Conservation (phyloP, 37 sponge, comb jelly and placozoan genomes). For the Spongilla lacustris region DNA sequence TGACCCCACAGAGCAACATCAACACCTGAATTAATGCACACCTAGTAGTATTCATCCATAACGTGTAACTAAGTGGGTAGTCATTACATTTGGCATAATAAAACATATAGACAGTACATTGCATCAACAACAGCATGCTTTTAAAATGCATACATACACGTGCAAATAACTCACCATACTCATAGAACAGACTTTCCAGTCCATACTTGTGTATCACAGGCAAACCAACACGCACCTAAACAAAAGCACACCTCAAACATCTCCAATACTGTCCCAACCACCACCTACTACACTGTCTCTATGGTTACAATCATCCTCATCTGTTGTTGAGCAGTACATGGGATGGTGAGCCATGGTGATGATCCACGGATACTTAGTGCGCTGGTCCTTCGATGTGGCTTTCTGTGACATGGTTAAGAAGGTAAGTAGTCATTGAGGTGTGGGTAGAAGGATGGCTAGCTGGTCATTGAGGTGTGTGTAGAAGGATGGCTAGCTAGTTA, state of each 20-base stretch:
- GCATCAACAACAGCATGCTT: too few species aligned
- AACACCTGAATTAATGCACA: conserved; percentile 22
- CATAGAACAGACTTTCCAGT: conserved; percentile 41
- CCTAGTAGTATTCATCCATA: too few species aligned
- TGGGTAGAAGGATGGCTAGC: too few species aligned
- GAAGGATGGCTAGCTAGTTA: too few species aligned
- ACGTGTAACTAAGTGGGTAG: not conserved
- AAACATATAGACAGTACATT: too few species aligned
- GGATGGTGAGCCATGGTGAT: conserved; percentile 62
- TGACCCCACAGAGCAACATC: conserved; percentile 48
- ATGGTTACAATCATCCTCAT: conserved; percentile 56
- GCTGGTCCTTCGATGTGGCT: conserved; percentile 10
- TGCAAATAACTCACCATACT: conserved; percentile 21
- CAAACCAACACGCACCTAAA: conserved; percentile 11
- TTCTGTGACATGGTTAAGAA: not conserved
- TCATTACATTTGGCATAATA: too few species aligned
- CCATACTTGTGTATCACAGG: conserved; percentile 2
- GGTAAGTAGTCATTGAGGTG: too few species aligned
- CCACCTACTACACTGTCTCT: conserved; percentile 37
- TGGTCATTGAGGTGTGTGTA: too few species aligned
- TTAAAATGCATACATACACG: not conserved
- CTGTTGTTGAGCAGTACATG: conserved; percentile 60
- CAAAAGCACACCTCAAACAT: not conserved
- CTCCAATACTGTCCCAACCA: not conserved
- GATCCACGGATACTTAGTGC: conserved; percentile 48